phyloP scores from a whole-genome alignment of 1,140 invertebrate genomes.

The Leptoteleia sp. region DNA sequence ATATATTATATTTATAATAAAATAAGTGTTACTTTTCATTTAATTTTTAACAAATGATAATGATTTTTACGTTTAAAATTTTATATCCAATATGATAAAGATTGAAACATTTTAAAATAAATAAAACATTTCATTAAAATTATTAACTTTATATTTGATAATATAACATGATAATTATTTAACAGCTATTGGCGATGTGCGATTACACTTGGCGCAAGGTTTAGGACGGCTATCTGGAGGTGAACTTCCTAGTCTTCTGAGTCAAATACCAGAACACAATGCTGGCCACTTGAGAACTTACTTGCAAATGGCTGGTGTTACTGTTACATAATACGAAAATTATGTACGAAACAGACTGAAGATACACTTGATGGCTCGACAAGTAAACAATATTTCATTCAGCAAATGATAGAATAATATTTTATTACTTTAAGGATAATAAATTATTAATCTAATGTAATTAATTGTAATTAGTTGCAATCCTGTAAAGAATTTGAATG shows the following conservation, averaged over 20 bases:
- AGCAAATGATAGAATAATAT: conserved; percentile 23
- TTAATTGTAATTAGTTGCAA: conserved; percentile 14
- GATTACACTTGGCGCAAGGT: conserved; percentile 87
- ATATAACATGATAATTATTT: conserved; percentile 42
- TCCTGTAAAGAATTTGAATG: conserved; percentile 24
- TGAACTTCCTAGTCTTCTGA: conserved; percentile 84
- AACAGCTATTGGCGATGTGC: conserved; percentile 85
- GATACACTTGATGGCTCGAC: conserved; percentile 47
- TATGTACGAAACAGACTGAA: conserved; percentile 42
- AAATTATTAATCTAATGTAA: background rate
- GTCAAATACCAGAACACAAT: conserved; percentile 77
- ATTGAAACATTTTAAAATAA: too few relatives aligned
- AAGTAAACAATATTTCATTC: conserved; percentile 51
- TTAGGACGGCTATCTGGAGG: conserved; percentile 84
- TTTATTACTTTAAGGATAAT: background rate
- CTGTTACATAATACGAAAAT: conserved; percentile 76
- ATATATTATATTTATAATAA: too few relatives aligned
- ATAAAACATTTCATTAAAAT: too few relatives aligned
- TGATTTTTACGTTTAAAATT: too few relatives aligned
- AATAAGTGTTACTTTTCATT: too few relatives aligned
- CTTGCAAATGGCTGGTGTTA: conserved; percentile 77
- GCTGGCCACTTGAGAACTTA: conserved; percentile 76
- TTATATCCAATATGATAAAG: too few relatives aligned
- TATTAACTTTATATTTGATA: conserved; percentile 26
- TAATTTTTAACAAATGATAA: too few relatives aligned